phyloP scores from a whole-genome alignment of 2,113 vertebrate species.

The Paramormyrops kingsleyae region DNA sequence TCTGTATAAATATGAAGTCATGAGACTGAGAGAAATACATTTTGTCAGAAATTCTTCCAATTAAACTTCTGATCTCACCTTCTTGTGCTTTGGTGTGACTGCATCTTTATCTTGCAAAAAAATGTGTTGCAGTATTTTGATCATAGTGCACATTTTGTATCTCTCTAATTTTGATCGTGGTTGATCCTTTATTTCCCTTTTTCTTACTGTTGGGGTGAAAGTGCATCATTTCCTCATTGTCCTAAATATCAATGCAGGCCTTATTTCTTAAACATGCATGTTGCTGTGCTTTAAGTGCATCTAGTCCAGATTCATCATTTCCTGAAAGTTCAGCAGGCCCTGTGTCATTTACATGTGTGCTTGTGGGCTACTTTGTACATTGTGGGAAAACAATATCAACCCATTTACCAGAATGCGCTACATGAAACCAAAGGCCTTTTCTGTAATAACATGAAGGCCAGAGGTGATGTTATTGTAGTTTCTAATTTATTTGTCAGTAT shows the following conservation, averaged over 20 bases:
- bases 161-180: not conserved
- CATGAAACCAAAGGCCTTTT: not conserved
- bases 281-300: not conserved
- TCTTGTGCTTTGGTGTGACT: not conserved
- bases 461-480: not conserved
- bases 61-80: constrained; percentile 35
- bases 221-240: not conserved
- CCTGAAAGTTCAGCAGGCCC: not conserved
- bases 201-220: not conserved
- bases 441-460: not conserved
- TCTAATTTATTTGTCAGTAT: not conserved
- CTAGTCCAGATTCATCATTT: not conserved
- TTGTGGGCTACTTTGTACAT: not conserved
- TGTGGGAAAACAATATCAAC: not conserved
- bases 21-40: constrained; percentile 43
- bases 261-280: not conserved
- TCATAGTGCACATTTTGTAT: not conserved
- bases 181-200: not conserved
- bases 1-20: constrained; percentile 14
- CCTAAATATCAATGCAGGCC: not conserved
- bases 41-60: constrained; percentile 58
- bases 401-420: not conserved
- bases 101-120: not conserved
- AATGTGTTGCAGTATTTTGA: not conserved
- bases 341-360: not conserved